Base-by-base conservation (phyloP, 2,888 invertebrate species). In the Sarcophaga variegata region DNA sequence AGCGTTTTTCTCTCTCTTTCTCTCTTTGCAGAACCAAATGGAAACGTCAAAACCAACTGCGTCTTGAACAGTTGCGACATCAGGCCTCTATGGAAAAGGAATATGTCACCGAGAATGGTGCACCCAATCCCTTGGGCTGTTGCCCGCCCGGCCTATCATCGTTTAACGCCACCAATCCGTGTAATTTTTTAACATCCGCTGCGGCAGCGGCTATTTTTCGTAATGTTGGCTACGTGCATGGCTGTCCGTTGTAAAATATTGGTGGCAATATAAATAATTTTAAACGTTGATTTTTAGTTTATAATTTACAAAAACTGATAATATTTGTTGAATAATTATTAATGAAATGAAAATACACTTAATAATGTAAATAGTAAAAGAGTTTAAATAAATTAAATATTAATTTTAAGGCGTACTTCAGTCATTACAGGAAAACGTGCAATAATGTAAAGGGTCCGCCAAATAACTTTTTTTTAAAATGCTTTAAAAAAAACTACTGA, bases 41-140 rank as follows among this genome's bases (percentile, higher is more conserved):
- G 97, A 97, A 97, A 94, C 95, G 97, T 0, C 97, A 97, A 92
- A 98, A 98, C 93, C 98, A 98, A 91, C 94, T 98, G 69, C 95
- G 97, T 0, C 91, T 97, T 80, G 97, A 98, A 91, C 97, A 98
- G 91, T 93, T 98, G 10, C 96, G 98, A 0, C 97, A 97, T 91
- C 97, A 97, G 91, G 97, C 97, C 45, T 96, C 96, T 14, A 95
- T 96, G 71, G 96, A 96, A 90, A 97, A 97, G 91, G 96, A 96
- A 89, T 92, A 95, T 78, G 92, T 78, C 25, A 90, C 91, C 47
- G 92, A 93, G 82, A 92, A 91, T 87, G 90, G 90, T 14, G 86
- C 90, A 1, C 89, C 88, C 1, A 90, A 90, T n/a, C 89, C 90
- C 0, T 83, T 93, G 62, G 91, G 91, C 54, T 93, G 93, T 83